A percentile compares a stretch with the other conserved stretches of the same genome.
Conservation (phyloP, 2,113 vertebrate genomes). For the Zapornia atra region DNA sequence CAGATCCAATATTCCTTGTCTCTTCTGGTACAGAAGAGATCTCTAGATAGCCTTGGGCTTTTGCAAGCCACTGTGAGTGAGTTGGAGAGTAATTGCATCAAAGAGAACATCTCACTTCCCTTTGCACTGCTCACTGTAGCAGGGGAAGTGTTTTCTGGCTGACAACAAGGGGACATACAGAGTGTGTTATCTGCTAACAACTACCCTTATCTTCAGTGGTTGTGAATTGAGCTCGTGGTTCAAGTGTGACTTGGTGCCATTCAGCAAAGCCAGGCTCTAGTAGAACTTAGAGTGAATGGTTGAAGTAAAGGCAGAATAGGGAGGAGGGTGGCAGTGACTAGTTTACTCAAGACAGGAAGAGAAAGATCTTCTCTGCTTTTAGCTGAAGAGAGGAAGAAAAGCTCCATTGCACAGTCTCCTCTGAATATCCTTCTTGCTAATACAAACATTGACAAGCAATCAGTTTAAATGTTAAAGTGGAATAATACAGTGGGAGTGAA, state of each 20-base stretch:
- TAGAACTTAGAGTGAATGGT: background rate
- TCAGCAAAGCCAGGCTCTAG: background rate
- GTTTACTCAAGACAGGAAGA: slow-evolving; percentile 8
- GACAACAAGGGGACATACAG: background rate
- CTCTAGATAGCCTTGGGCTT: background rate
- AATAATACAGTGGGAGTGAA: background rate
- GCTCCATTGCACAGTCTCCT: background rate
- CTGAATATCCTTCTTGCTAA: background rate
- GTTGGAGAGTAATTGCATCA: background rate
- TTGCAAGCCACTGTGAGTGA: background rate
- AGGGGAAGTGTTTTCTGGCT: background rate
- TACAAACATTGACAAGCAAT: background rate
- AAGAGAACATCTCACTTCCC: background rate
- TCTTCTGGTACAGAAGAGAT: background rate
- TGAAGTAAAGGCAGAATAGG: background rate
- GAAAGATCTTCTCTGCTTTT: background rate
- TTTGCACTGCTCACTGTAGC: background rate
- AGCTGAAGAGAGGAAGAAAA: background rate
- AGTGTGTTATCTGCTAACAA: background rate
- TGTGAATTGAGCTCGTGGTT: background rate
- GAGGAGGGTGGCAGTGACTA: background rate
- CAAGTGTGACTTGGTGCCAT: background rate
- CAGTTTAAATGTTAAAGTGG: background rate
- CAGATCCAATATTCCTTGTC: background rate
- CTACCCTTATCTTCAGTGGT: background rate